Percentiles rank a stretch among this genome's conserved stretches.
These are phyloP conservation scores for Pantherophis guttatus DNA, from an alignment of 2,113 vertebrate species.

Conservation along the genomic window DNA sequence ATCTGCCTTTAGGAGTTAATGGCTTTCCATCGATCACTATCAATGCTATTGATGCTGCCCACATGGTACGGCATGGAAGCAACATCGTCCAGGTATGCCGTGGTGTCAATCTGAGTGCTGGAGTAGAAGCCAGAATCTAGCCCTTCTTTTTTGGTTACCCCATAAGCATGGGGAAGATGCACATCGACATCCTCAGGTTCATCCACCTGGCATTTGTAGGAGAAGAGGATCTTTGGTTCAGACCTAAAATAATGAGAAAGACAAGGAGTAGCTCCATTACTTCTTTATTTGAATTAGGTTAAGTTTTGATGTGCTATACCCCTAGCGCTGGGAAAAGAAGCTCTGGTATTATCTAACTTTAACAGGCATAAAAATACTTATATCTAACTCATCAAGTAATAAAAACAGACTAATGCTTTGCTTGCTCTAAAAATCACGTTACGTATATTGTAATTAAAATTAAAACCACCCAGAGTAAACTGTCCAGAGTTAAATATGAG, in stretches of 20 bases:
- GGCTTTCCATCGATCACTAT: constrained; percentile 92
- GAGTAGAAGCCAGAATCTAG: constrained; percentile 83
- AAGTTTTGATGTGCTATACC: not conserved
- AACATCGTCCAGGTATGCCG: constrained; percentile 88
- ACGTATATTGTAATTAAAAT: not conserved
- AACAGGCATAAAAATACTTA: not conserved
- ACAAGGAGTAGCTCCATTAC: not conserved
- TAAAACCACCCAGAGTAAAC: not conserved
- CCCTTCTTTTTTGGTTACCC: constrained; percentile 82
- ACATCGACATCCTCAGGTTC: constrained; percentile 91
- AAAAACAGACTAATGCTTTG: not conserved
- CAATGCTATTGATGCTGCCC: constrained; percentile 87
- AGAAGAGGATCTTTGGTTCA: constrained; percentile 98
- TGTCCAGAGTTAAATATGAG: not conserved
- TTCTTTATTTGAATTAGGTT: not conserved
- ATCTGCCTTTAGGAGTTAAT: constrained; percentile 76
- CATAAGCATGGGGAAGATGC: constrained; percentile 88
- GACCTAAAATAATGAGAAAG: constrained; percentile 70
- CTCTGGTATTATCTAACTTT: not conserved
- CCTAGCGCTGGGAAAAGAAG: not conserved
- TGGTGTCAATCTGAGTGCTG: constrained; percentile 91
- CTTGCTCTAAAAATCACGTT: not conserved
- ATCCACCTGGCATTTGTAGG: constrained; percentile 97
- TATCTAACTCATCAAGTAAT: not conserved
- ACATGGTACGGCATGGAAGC: constrained; percentile 85